Conservation (phyloP, 2,888 invertebrate genomes). For the Unio delphinus region DNA sequence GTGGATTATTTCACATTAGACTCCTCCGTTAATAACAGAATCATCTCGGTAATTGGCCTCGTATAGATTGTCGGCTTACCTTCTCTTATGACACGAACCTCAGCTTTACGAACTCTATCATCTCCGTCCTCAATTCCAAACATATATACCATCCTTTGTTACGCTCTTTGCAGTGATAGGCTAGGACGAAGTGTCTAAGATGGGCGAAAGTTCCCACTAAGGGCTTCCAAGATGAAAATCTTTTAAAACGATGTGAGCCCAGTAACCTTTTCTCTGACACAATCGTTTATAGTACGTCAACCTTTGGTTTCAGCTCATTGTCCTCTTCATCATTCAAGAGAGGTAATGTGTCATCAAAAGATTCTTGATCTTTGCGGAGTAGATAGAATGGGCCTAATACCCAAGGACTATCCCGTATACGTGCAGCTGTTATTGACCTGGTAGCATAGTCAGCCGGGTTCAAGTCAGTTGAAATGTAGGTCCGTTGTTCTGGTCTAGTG, state of each 20-base stretch:
- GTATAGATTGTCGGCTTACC: background rate
- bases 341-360: background rate
- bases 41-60: background rate
- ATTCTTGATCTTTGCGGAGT: no score
- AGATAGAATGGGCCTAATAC: background rate
- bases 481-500: constrained; percentile 18
- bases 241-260: constrained; percentile 5
- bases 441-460: constrained; percentile 12
- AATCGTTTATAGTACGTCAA: background rate
- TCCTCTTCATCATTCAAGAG: background rate
- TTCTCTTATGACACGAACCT: constrained; percentile 4
- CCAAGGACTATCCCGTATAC: constrained; percentile 2
- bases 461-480: constrained; percentile 1
- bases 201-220: constrained; percentile 10
- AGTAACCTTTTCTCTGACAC: background rate
- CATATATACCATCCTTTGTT: no score
- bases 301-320: constrained; percentile 1
- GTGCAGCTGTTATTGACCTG: background rate
- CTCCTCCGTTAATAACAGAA: background rate
- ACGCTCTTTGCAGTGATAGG: background rate
- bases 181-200: constrained; percentile 14
- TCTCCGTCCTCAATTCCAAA: no score
- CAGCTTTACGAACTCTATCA: background rate
- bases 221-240: constrained; percentile 10
- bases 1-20: no score